A percentile compares a stretch with the other conserved stretches of the same genome.
Evolutionary conservation across 1,140 invertebrate genomes (phyloP).

Genomic region (Asobara japonica): DNA sequence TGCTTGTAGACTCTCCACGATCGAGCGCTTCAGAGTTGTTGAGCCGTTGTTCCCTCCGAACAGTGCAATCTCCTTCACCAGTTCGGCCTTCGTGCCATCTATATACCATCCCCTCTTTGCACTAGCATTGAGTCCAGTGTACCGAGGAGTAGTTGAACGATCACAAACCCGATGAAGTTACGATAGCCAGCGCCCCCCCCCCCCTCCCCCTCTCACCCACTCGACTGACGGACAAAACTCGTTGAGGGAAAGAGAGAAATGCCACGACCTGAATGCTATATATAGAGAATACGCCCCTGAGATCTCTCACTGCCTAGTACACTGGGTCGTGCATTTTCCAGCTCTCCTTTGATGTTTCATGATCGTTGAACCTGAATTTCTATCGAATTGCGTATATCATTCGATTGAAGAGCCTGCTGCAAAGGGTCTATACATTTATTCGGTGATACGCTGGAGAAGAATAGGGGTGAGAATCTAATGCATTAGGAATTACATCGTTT

Average conservation of each 20-base stretch:
- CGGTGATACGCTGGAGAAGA: background rate
- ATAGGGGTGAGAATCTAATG: background rate
- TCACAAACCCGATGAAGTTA: constrained; percentile 9
- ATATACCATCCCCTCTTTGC: constrained; percentile 15
- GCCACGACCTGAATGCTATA: background rate
- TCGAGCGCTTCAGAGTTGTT: constrained; percentile 29
- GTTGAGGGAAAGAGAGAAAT: background rate
- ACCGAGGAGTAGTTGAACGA: constrained; percentile 8
- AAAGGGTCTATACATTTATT: background rate
- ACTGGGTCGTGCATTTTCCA: background rate
- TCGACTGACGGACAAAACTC: constrained; percentile 6
- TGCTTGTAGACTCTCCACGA: constrained; percentile 2
- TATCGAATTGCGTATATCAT: background rate
- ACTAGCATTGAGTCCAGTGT: constrained; percentile 13
- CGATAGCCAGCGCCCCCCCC: background rate
- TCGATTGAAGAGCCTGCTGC: background rate
- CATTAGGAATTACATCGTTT: too few relatives aligned
- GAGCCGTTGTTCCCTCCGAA: constrained; percentile 4
- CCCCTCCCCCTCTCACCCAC: too few relatives aligned
- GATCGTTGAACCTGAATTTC: constrained; percentile 16
- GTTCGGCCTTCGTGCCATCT: background rate
- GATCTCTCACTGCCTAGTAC: background rate
- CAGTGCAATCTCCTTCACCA: constrained; percentile 20
- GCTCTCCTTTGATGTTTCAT: constrained; percentile 19
- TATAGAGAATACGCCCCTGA: constrained; percentile 5